Base-by-base conservation (phyloP, 2,888 invertebrate species). In the Morpho achilles region DNA sequence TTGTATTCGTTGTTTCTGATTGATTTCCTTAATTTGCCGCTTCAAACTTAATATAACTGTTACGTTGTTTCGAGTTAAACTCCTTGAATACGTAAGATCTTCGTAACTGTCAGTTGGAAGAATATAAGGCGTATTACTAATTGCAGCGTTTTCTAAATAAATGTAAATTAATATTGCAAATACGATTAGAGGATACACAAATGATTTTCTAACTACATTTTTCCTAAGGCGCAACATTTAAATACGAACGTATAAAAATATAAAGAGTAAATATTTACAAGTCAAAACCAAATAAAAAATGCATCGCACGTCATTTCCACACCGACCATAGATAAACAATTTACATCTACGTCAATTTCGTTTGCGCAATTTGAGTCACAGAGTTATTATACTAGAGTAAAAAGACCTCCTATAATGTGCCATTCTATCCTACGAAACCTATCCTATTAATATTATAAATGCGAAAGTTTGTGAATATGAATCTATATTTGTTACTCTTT, bases 1-100 rank as follows among this genome's bases (percentile, higher is more conserved):
- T 23, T 69, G 52, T 7, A 79, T 52, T 1, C 10, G 53, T 55
- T 76, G 76, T 0, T 67, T 63, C 6, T 68, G 56, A 47, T 82
- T 81, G 0, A 71, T 59, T 10, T 59, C 40, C 9, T 66, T 67
- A 5, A 80, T 67, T 9, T 50, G 48, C 8, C 65, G 53, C 60
- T 75, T 77, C 8, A 73, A 32, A 9, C 23, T 50, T 50, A 57
- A 10, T 42, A 57, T 52, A 40, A 4, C 62, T 5, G 50, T 47
- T 4, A 45, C 9, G 4, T 40, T 16, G 10, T 50, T 4, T 39
- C 32, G 40, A 7, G 8, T 42, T 3, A 42, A 6, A 8, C 7
- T 8, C 8, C 10, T 10, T 7, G 48, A 7, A 39, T 51, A n/a
- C 39, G 40, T 52, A 8, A 46, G 10, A 32, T 57, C 42, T 22